Percentiles rank a stretch among this genome's conserved stretches.
Evolutionary conservation across 2,797 vertebrate genomes (phyloP).

Genomic region (Coendou prehensilis): DNA sequence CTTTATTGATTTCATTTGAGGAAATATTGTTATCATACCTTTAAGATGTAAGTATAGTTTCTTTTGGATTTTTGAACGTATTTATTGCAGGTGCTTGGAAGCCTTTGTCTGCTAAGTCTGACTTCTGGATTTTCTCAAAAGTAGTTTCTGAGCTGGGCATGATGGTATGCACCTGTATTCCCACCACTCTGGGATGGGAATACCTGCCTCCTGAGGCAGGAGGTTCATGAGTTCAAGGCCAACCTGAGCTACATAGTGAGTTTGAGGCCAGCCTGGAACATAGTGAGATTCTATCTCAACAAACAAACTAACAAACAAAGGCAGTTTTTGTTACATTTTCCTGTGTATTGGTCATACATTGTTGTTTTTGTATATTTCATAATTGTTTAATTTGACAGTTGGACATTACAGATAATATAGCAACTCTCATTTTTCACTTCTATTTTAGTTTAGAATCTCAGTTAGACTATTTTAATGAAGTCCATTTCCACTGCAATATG

Average conservation of each 20-base stretch:
- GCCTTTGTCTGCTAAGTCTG: background rate
- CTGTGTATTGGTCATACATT: background rate
- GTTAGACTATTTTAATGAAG: slow-evolving; percentile 27
- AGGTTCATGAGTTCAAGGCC: no score
- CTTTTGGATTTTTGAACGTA: background rate
- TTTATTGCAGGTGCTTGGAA: background rate
- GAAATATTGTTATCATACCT: background rate
- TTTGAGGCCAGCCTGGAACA: no score
- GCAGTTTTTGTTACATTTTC: no score
- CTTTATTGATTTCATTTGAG: background rate
- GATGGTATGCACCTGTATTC: no score
- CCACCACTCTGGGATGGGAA: no score
- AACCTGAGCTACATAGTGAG: no score
- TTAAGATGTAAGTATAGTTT: background rate
- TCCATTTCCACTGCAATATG: slow-evolving; percentile 1
- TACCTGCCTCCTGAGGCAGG: no score
- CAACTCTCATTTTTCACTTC: background rate
- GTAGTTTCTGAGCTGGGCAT: background rate
- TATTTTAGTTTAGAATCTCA: slow-evolving; percentile 26
- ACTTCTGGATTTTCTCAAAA: background rate
- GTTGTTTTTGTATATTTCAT: background rate
- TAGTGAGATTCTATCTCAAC: no score
- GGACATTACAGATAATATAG: background rate
- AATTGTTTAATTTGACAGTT: background rate
- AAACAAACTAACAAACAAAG: no score